Conservation (phyloP, 1,140 invertebrate genomes). For the Harlomillsia oculata region DNA sequence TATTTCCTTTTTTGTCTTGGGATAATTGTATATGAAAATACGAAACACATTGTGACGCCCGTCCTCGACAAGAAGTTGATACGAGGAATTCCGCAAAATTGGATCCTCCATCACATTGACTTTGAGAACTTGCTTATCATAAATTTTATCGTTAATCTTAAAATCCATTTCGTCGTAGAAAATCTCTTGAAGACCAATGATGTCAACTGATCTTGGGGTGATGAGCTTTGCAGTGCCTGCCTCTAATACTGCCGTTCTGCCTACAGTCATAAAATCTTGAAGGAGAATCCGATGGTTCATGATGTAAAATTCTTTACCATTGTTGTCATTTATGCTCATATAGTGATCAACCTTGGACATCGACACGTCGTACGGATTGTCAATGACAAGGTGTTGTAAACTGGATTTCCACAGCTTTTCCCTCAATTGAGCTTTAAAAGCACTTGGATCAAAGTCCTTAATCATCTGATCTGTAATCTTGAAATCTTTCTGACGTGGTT, state of each 20-base stretch:
- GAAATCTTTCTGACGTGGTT: background rate
- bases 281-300: background rate
- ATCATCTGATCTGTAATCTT: background rate
- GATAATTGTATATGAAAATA: slow-evolving; percentile 20
- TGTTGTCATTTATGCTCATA: background rate
- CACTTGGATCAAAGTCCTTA: background rate
- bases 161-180: slow-evolving; percentile 13
- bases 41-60: slow-evolving; percentile 10
- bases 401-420: no score
- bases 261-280: background rate
- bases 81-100: background rate
- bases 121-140: slow-evolving; percentile 4
- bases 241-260: background rate
- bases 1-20: background rate
- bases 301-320: background rate
- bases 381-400: background rate
- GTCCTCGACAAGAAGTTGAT: slow-evolving; percentile 13
- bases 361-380: background rate
- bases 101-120: slow-evolving; percentile 17
- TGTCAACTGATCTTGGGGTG: background rate
- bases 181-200: slow-evolving; percentile 4
- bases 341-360: background rate
- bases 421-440: background rate
- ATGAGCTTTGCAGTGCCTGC: background rate
- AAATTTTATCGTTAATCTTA: slow-evolving; percentile 13